Conservation (phyloP, 1,140 invertebrate genomes). For the Zeugodacus cucurbitae region DNA sequence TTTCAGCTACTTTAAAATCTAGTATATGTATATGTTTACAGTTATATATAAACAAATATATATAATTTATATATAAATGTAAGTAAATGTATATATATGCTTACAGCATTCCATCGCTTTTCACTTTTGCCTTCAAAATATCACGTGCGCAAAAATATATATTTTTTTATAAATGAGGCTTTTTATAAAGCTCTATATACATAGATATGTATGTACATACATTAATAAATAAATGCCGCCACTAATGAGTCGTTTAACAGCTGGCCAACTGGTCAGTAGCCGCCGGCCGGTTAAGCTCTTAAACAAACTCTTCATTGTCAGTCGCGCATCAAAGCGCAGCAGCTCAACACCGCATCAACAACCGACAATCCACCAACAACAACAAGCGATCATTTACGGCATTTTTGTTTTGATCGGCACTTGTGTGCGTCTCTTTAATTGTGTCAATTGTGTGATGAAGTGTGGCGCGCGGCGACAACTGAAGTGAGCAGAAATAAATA, state of each 20-base stretch:
- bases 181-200: no score
- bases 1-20: not conserved
- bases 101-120: not conserved
- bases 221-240: no score
- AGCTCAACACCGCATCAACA: not conserved
- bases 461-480: not conserved
- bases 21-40: not conserved
- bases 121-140: not conserved
- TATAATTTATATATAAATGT: not conserved
- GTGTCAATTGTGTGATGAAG: conserved; percentile 9
- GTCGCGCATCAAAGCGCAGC: not conserved
- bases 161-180: not conserved
- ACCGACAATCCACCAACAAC: not conserved
- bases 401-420: not conserved
- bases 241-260: not conserved
- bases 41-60: not conserved
- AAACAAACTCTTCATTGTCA: not conserved
- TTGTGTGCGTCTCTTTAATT: not conserved
- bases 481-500: not conserved
- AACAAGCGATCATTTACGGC: not conserved
- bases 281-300: not conserved
- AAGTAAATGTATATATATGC: not conserved
- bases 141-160: not conserved
- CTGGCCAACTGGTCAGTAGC: not conserved
- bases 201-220: no score